Conservation (phyloP, 2,113 vertebrate genomes). For the Phrynocephalus versicolor region DNA sequence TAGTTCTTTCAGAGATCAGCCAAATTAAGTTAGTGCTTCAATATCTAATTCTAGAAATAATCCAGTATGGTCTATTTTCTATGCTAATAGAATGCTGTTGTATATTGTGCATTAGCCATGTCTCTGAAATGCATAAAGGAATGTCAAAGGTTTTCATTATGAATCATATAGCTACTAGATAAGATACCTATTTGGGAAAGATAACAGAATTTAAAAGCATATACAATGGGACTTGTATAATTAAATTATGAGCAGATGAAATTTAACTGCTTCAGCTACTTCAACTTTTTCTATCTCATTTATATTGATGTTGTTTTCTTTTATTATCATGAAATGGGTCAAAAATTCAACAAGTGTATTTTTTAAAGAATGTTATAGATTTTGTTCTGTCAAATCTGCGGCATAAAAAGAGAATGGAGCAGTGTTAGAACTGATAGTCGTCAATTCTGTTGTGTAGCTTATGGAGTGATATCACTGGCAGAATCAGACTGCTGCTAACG, state of each 20-base stretch:
- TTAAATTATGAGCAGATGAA: conserved; percentile 54
- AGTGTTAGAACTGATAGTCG: too few species aligned
- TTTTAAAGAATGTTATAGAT: conserved; percentile 37
- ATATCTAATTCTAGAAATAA: conserved; percentile 57
- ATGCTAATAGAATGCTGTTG: conserved; percentile 59
- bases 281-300: too few species aligned
- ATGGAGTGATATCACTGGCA: too few species aligned
- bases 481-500: too few species aligned
- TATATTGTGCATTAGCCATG: conserved; percentile 47
- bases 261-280: conserved; percentile 35
- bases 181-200: conserved; percentile 58
- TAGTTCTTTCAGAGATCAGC: conserved; percentile 34
- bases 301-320: too few species aligned
- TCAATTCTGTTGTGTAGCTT: too few species aligned
- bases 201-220: conserved; percentile 51
- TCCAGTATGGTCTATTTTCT: conserved; percentile 52
- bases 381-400: not conserved
- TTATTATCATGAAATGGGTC: not conserved
- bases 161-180: conserved; percentile 59
- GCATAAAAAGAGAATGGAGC: too few species aligned
- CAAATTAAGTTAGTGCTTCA: conserved; percentile 59
- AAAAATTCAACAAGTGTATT: conserved; percentile 5
- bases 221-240: conserved; percentile 54
- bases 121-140: conserved; percentile 53
- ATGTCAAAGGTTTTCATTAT: conserved; percentile 59